Evolutionary conservation across 2,113 vertebrate species (phyloP), one percentile per base, ranked within the genome.

Genomic region (Pterophyllum scalare): DNA sequence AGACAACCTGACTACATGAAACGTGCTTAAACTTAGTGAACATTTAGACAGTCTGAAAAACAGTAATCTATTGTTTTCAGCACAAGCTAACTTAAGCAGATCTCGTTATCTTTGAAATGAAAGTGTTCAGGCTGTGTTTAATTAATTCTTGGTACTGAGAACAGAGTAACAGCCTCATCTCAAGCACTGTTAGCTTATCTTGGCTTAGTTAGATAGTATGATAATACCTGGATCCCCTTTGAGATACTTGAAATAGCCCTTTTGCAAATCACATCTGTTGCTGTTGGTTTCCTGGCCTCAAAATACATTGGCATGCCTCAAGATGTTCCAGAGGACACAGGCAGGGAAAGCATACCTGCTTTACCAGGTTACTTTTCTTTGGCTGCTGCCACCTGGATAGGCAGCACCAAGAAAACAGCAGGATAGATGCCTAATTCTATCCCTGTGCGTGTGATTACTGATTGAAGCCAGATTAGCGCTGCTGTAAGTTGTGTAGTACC

Each of bases 361-460:
- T 79, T 79, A 80, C 65, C 9, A 33, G 57, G 86, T 82, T 76
- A 77, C 26, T 35, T 81, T 64, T 77, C 59, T 74, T 74, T 52
- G 7, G 54, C 52, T 57, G 62, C 70, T 64, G 31, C 59, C 31
- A 75, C 10, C 70, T 78, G 87, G 81, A 77, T 84, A 75, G 81
- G 77, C 49, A 80, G 75, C 61, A 82, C 72, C 65, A 65, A 85
- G 65, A 85, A 77, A 82, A 64, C 72, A 20, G 61, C 76, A 28
- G 78, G 59, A 49, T 77, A 60, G 80, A 59, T 77, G 78, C 80
- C 70, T 92, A 90, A 87, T 59, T 89, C 87, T 82, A 65, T 75
- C 82, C 79, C 72, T 75, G 81, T 87, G 82, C 64, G 62, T 83
- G 84, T 82, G 90, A 91, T 92, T 89, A 92, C 81, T 80, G 75